Base-by-base conservation (phyloP, 2,797 vertebrate genomes). In the Schizothorax lantsangensis region DNA sequence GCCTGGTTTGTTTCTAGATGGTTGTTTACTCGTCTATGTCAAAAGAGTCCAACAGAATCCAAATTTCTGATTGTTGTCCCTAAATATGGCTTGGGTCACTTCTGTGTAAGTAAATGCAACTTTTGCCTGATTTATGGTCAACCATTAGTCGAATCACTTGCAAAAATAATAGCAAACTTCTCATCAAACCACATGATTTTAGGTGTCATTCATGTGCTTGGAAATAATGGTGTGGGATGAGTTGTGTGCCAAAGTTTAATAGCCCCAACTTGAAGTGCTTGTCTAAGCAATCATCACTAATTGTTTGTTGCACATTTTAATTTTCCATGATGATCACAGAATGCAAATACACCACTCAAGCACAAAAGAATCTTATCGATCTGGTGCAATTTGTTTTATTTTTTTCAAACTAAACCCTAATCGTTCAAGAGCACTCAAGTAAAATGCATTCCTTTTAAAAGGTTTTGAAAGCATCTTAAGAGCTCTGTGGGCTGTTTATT, bases 281-380 rank as follows among this genome's bases (percentile, higher is more conserved):
- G 14, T 1, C 19, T 62, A 6, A 21, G 47, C 30, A 75, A 52
- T 52, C 30, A 54, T 33, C 6, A 19, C 30, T 36, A 23, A 54
- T 23, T 47, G 30, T 69, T 52, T 47, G 19, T 54, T 78, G 74
- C 11, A 23, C 33, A 4, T 59, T 57, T 62, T 5, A 5, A 47
- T 74, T 68, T 54, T 33, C 33, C 7, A 68, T 40, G 47, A 33
- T 54, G 21, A 78, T 68, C 9, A 7, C 2, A 52, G 17, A 73
- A 72, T 19, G 36, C 17, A 59, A 79, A 72, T 43, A 43, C 36
- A 43, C 59, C 33, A 30, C 52, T 57, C 36, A 11, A 59, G 38
- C 52, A 69, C 45, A 69, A 84, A 78, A 66, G n/a, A 21, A n/a
- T 47, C 38, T 12, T 5, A 57, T 85, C 26, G n/a, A 80, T 80